phyloP scores from a whole-genome alignment of 2,888 invertebrate species.

The Calliphora vomitoria region DNA sequence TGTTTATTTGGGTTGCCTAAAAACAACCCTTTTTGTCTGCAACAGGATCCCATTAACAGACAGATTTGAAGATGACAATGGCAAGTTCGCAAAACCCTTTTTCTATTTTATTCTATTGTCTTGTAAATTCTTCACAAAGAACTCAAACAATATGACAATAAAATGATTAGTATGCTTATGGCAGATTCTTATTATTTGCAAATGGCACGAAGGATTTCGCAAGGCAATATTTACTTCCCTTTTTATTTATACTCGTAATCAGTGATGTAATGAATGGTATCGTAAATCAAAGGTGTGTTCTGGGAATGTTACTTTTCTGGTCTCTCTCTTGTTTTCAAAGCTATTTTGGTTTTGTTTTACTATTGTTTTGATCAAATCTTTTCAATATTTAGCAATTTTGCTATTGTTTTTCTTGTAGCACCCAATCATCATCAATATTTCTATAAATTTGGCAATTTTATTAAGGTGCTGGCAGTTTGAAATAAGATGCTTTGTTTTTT shows the following conservation, averaged over 20 bases:
- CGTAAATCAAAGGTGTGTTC: slow-evolving; percentile 41
- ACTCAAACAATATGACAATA: slow-evolving; percentile 40
- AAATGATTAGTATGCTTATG: slow-evolving; percentile 56
- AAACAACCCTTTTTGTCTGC: slow-evolving; percentile 23
- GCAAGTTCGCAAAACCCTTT: slow-evolving; percentile 27
- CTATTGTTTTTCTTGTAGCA: slow-evolving; percentile 23
- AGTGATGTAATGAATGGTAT: slow-evolving; percentile 24
- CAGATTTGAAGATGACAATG: background rate
- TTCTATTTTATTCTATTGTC: slow-evolving; percentile 25
- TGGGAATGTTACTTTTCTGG: background rate
- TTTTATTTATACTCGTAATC: background rate
- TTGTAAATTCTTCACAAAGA: slow-evolving; percentile 15
- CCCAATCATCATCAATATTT: slow-evolving; percentile 28
- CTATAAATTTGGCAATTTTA: slow-evolving; percentile 47
- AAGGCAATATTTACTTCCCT: background rate
- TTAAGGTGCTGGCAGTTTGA: slow-evolving; percentile 29
- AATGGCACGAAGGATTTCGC: slow-evolving; percentile 20
- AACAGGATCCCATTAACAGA: slow-evolving; percentile 35
- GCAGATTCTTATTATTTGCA: slow-evolving; percentile 34
- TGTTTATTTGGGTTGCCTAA: background rate
- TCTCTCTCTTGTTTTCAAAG: slow-evolving; percentile 5
- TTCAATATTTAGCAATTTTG: slow-evolving; percentile 41
- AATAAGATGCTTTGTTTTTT: slow-evolving; percentile 26
- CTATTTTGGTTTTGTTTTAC: slow-evolving; percentile 51
- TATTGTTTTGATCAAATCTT: slow-evolving; percentile 26